Evolutionary conservation across 1,140 invertebrate genomes (phyloP).

Genomic region (Caenorhabditis inopinata): DNA sequence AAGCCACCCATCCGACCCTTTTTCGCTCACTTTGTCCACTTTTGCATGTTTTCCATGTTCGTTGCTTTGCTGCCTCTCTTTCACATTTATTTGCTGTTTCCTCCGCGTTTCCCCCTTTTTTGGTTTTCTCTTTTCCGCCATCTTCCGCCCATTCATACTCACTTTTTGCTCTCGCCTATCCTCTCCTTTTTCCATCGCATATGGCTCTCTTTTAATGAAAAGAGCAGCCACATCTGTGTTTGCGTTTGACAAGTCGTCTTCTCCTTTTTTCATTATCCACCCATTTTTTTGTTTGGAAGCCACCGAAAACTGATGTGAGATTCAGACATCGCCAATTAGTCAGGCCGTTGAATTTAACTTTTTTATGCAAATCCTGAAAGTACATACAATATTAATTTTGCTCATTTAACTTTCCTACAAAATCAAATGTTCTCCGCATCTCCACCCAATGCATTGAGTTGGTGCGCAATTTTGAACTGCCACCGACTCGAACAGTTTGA

Average conservation of each 20-base stretch:
- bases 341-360: too few species aligned
- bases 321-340: too few species aligned
- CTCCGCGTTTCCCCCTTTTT: background rate
- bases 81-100: slow-evolving; percentile 12
- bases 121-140: background rate
- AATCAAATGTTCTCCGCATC: too few species aligned
- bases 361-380: too few species aligned
- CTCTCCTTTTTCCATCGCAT: background rate
- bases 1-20: background rate
- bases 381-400: too few species aligned
- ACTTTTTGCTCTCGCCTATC: background rate
- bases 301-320: too few species aligned
- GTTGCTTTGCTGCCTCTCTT: background rate
- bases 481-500: too few species aligned
- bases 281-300: slow-evolving; percentile 14
- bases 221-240: background rate
- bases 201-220: background rate
- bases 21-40: background rate
- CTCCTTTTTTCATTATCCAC: background rate
- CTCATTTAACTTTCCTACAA: too few species aligned
- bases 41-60: slow-evolving; percentile 27
- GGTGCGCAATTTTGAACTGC: too few species aligned
- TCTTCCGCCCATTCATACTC: slow-evolving; percentile 18
- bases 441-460: too few species aligned
- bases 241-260: background rate